Conservation (phyloP, 2,797 vertebrate genomes). For the Fringilla coelebs region DNA sequence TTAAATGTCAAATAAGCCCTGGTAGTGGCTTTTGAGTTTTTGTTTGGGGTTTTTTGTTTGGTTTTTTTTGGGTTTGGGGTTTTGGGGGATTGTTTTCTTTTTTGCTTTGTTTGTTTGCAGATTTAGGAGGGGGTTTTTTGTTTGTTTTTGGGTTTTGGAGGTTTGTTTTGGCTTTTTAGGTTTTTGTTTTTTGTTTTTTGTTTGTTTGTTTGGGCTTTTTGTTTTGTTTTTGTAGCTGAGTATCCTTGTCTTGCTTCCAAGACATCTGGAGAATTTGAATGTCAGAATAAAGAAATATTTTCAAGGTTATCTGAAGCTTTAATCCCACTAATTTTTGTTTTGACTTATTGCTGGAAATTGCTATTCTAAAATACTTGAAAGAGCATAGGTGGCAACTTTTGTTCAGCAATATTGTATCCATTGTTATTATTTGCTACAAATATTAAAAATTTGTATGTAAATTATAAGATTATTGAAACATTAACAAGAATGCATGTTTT, state of each 20-base stretch:
- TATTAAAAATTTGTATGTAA: background rate
- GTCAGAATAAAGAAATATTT: background rate
- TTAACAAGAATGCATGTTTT: background rate
- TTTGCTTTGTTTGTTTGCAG: background rate
- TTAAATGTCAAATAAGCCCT: background rate
- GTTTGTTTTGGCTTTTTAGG: background rate
- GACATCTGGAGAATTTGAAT: background rate
- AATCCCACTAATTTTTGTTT: background rate
- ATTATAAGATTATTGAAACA: background rate
- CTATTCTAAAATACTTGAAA: background rate
- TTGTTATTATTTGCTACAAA: background rate
- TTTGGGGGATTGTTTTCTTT: background rate
- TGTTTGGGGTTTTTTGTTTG: background rate
- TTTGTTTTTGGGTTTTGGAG: too few relatives aligned
- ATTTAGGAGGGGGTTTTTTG: background rate
- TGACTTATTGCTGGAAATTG: background rate
- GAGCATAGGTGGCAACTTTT: background rate
- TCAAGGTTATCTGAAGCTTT: background rate
- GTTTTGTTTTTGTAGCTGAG: too few relatives aligned
- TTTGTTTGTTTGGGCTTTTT: background rate
- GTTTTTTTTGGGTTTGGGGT: too few relatives aligned
- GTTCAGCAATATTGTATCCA: background rate
- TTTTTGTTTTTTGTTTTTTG: background rate
- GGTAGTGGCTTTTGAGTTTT: background rate
- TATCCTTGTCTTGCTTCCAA: background rate